Percentiles rank a stretch among this genome's conserved stretches.
phyloP scores from a whole-genome alignment of 2,113 vertebrate genomes.

The Taxidea taxus region DNA sequence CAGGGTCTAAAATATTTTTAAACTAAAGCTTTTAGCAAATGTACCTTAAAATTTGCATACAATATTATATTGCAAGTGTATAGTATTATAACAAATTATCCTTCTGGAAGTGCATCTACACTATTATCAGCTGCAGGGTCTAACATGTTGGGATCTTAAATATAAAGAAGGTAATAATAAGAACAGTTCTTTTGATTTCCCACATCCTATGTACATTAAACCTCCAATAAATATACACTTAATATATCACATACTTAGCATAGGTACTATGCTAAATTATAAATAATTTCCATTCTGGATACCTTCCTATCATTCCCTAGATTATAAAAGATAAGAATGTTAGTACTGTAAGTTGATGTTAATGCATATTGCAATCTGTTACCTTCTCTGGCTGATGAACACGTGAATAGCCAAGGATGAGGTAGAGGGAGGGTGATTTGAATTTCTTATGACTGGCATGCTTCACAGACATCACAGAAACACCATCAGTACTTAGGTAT shows the following conservation, averaged over 20 bases:
- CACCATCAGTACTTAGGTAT: neutral
- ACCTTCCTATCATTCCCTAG: neutral
- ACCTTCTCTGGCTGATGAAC: neutral
- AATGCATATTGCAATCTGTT: neutral
- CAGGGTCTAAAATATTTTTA: neutral
- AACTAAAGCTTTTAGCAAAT: neutral
- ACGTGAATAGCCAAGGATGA: neutral
- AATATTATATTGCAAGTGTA: neutral
- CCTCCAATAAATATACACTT: slow-evolving; percentile 42
- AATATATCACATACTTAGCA: neutral
- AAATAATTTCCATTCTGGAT: slow-evolving; percentile 37
- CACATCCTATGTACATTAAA: slow-evolving; percentile 14
- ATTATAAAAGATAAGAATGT: neutral
- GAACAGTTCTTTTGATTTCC: slow-evolving; percentile 48
- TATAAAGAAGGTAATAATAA: slow-evolving; percentile 30
- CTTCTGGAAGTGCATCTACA: neutral
- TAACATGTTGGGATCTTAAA: neutral
- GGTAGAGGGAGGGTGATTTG: neutral
- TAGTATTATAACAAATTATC: neutral
- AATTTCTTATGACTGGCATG: neutral
- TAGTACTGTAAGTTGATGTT: neutral
- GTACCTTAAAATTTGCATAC: neutral
- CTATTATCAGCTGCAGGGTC: neutral
- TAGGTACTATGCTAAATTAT: slow-evolving; percentile 52
- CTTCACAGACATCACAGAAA: slow-evolving; percentile 24